Base-by-base conservation (phyloP, 2,888 invertebrate genomes). In the Luperina nickerlii region DNA sequence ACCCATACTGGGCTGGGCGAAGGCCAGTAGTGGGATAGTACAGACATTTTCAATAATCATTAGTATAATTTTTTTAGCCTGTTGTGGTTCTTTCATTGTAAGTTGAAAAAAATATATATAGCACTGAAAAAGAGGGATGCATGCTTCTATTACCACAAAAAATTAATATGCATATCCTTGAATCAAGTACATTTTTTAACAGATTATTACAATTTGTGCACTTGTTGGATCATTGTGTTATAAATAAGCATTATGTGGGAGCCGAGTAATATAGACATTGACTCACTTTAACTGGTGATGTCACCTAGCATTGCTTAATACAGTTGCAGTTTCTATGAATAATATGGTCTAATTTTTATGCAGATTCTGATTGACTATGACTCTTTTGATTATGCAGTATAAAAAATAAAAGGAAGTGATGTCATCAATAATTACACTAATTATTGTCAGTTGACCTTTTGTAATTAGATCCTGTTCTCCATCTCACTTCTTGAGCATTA, bases 211-310 rank as follows among this genome's bases (percentile, higher is more conserved):
- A 76, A 79, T 78, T 81, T 72, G 32, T 45, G 67, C 66, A 73
- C 71, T 79, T 70, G 69, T 72, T 76, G 42, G 42, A 27, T 78
- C 76, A 81, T 68, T 72, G 57, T 69, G 72, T 68, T 86, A 76
- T 63, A 78, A 77, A 84, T 82, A 77, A 51, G 54, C 48, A 51
- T 70, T 75, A 81, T 83, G 88, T 89, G 72, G 86, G 89, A 82
- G 76, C 74, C 66, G 48, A 72, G 42, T 80, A 76, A 78, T 82
- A 80, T 54, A 79, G 74, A 51, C 67, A 81, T 70, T 85, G 87
- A 89, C 66, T 90, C 86, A 88, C 70, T 45, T 54, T 27, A 48
- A 38, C 51, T 32, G 70, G 57, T 88, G 88, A 88, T 88, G 84
- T 88, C 88, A 88, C 48, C 45, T 75, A 74, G n/a, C 18, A 77